These are phyloP conservation scores for Diabrotica balteata DNA, from an alignment of 2,888 invertebrate genomes.

Conservation along the genomic window DNA sequence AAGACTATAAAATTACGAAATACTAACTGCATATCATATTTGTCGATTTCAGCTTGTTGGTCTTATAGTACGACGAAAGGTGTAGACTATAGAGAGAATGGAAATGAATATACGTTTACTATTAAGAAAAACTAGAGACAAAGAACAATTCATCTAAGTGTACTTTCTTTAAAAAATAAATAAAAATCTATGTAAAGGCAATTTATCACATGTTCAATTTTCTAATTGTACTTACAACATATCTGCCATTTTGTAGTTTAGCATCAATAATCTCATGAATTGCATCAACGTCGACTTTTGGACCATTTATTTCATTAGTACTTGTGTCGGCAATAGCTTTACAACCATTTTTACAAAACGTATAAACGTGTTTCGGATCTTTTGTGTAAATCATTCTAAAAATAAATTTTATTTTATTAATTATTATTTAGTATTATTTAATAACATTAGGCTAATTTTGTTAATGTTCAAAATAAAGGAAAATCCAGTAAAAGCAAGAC, in stretches of 20 bases:
- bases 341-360: slow-evolving; percentile 56
- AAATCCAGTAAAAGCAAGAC: no score
- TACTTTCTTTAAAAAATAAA: no score
- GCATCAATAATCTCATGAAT: slow-evolving; percentile 59
- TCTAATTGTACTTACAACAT: slow-evolving; percentile 46
- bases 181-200: no score
- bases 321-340: slow-evolving; percentile 60
- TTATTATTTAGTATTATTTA: neutral
- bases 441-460: neutral
- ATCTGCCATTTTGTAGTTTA: slow-evolving; percentile 48
- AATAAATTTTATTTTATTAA: slow-evolving; percentile 3
- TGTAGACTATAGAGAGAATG: no score
- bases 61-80: no score
- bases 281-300: slow-evolving; percentile 53
- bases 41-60: no score
- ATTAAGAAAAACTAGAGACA: neutral
- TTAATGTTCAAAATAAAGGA: slow-evolving; percentile 1
- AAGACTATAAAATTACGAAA: no score
- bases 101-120: no score
- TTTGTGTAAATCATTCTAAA: slow-evolving; percentile 34
- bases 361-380: slow-evolving; percentile 19
- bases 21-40: no score
- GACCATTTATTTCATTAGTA: slow-evolving; percentile 59
- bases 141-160: neutral
- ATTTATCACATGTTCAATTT: neutral